Conservation (phyloP, 2,113 vertebrate genomes). For the Silurus meridionalis region DNA sequence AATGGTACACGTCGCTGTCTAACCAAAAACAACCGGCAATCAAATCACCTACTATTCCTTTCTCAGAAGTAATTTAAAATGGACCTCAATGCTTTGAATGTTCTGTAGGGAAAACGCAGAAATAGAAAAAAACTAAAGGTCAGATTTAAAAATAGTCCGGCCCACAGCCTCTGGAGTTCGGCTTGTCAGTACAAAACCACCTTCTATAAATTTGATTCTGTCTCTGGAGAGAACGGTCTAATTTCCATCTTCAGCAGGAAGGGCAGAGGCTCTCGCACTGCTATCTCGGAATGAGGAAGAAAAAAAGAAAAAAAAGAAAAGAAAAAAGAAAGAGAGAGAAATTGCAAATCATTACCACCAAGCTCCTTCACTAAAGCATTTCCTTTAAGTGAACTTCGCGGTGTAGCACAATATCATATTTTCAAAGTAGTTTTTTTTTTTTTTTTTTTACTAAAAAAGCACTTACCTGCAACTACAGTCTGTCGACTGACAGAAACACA, state of each 20-base stretch:
- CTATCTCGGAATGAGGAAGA: background rate
- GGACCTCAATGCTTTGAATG: slow-evolving; percentile 8
- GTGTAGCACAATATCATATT: background rate
- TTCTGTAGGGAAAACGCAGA: background rate
- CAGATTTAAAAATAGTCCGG: slow-evolving; percentile 23
- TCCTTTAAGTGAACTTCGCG: background rate
- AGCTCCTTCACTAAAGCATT: background rate
- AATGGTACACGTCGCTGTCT: background rate
- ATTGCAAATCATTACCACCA: background rate
- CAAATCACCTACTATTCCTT: background rate
- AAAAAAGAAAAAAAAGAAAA: background rate
- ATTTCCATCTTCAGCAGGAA: slow-evolving; percentile 25
- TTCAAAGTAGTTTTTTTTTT: background rate
- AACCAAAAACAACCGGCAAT: background rate
- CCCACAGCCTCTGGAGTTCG: slow-evolving; percentile 32
- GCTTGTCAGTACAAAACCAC: slow-evolving; percentile 17
- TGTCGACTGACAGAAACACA: background rate
- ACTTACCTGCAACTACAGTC: background rate
- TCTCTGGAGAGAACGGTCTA: slow-evolving; percentile 21
- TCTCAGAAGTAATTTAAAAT: background rate
- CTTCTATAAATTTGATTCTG: slow-evolving; percentile 23
- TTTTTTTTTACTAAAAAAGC: background rate
- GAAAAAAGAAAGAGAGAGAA: too few relatives aligned
- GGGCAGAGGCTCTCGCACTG: slow-evolving; percentile 7
- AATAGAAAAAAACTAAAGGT: slow-evolving; percentile 23